Evolutionary conservation across 2,113 vertebrate genomes (phyloP).

Genomic region (Centropus unirufus): DNA sequence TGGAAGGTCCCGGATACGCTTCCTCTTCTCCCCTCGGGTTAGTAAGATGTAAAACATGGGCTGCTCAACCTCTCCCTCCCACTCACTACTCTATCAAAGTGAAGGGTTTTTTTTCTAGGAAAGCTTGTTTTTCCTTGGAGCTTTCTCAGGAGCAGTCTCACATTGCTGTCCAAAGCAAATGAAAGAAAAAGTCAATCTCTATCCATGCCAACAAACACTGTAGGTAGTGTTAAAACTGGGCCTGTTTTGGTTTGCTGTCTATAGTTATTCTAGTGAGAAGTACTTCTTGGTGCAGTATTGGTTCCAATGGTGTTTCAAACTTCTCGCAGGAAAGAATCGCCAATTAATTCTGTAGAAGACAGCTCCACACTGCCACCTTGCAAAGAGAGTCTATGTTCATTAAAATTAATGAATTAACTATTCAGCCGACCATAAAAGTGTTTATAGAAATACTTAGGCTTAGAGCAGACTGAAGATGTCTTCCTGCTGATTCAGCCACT

Average conservation of each 20-base stretch:
- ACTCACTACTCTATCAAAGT: neutral
- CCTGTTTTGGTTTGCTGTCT: neutral
- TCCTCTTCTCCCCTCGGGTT: neutral
- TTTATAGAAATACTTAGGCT: neutral
- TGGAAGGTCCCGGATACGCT: neutral
- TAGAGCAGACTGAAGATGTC: neutral
- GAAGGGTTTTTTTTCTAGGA: neutral
- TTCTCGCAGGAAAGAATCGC: neutral
- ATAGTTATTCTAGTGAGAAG: neutral
- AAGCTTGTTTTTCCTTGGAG: neutral
- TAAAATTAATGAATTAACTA: neutral
- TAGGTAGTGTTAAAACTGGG: neutral
- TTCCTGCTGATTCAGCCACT: neutral
- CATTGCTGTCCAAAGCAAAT: neutral
- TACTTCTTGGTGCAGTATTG: neutral
- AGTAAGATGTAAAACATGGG: neutral
- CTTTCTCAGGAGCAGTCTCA: neutral
- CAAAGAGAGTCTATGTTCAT: neutral
- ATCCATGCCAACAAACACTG: neutral
- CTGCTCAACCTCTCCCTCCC: neutral
- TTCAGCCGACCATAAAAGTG: neutral
- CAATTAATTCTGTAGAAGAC: neutral
- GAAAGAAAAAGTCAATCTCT: neutral
- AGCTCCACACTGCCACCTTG: neutral
- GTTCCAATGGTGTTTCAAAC: neutral